Percentiles rank a stretch among this genome's conserved stretches.
These are phyloP conservation scores for Drosophila yooni DNA, from an alignment of 2,888 invertebrate genomes.

Conservation along the genomic window DNA sequence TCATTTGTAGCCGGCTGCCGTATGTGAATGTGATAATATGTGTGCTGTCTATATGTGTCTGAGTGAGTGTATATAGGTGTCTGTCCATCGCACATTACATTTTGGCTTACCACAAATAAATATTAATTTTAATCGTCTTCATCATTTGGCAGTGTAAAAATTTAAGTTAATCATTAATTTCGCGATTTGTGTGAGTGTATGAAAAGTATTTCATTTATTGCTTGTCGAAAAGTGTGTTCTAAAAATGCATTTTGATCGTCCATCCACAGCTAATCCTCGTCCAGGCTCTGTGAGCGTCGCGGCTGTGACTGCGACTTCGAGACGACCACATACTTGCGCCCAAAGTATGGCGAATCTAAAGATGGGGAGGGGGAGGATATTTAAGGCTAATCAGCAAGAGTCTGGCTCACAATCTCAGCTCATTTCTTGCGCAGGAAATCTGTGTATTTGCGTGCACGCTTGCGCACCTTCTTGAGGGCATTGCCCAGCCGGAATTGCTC, in stretches of 20 bases:
- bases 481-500: constrained; percentile 84
- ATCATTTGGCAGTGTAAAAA: constrained; percentile 81
- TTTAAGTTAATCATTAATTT: constrained; percentile 57
- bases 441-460: constrained; percentile 85
- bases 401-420: constrained; percentile 29
- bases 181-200: constrained; percentile 35
- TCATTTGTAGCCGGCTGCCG: constrained; percentile 60
- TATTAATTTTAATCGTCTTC: constrained; percentile 47
- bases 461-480: constrained; percentile 83
- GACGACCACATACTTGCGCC: constrained; percentile 81
- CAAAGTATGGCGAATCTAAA: constrained; percentile 82
- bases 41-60: constrained; percentile 22
- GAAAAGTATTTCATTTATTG: constrained; percentile 60
- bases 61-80: constrained; percentile 22
- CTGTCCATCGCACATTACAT: constrained; percentile 47
- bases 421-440: constrained; percentile 84
- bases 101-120: constrained; percentile 71
- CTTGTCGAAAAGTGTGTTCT: constrained; percentile 56
- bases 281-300: constrained; percentile 72
- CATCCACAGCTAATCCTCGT: constrained; percentile 61
- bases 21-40: constrained; percentile 39
- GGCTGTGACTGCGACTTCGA: constrained; percentile 58
- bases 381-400: constrained; percentile 39
- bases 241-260: constrained; percentile 42
- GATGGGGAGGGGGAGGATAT: constrained; percentile 41